Base-by-base conservation (phyloP, 2,888 invertebrate genomes). In the Bembecia ichneumoniformis region DNA sequence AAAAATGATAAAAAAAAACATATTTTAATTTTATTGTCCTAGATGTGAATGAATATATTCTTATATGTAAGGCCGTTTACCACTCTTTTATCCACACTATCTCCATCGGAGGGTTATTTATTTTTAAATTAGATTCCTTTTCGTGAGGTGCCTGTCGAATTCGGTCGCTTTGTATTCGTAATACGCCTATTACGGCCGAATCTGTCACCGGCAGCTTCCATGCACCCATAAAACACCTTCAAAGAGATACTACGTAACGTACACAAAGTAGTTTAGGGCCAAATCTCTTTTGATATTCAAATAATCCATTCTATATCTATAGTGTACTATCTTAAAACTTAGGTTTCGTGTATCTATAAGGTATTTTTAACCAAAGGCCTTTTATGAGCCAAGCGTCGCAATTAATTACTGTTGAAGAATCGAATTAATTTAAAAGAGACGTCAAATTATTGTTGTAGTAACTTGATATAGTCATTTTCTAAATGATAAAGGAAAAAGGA, bases 51-150 rank as follows among this genome's bases (percentile, higher is more conserved):
- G 7, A 28, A 28, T 9, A 28, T 28, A 28, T 28, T 28, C 28
- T 28, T 28, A 28, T 28, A 28, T 28, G 28, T 28, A 28, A 28
- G 28, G n/a, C 5, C 40, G 40, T 40, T 40, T 40, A 40, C n/a
- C 40, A 40, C 40, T 40, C 40, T 14, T n/a, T 40, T 40, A 46
- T 49, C 49, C 43, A 44, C 47, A 51, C 49, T 34, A 40, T 40
- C 40, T 14, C 13, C n/a, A 40, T 7, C n/a, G 40, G 40, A 13
- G 40, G 54, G 59, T 55, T 52, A 61, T 66, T 66, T 63, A 58
- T 60, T 68, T 72, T 67, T 63, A 76, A 76, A 77, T 77, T 77
- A 67, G 72, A 77, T 77, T 72, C 57, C 36, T 58, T 64, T 68
- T 64, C 63, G 64, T 40, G 64, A 34, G 43, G 40, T 43, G 20